Percentiles rank a stretch among this genome's conserved stretches.
Conservation (phyloP, 1,140 invertebrate species). For the Anadara kagoshimensis region DNA sequence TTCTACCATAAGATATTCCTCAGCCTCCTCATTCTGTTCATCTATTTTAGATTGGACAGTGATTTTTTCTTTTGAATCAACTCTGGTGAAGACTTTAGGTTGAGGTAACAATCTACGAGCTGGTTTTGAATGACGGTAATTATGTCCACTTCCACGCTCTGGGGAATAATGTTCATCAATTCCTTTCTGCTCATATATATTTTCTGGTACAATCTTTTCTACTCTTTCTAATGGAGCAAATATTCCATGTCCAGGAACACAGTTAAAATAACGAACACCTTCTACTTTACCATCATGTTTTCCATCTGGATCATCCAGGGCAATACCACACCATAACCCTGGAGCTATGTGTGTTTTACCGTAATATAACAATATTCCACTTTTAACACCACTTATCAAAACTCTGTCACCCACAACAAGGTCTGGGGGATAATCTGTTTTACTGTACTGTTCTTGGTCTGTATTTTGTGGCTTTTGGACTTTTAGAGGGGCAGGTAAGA, state of each 20-base stretch:
- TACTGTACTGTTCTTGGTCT: constrained; percentile 19
- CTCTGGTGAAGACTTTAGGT: constrained; percentile 14
- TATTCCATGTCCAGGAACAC: constrained; percentile 66
- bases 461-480: constrained; percentile 12
- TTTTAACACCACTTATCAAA: constrained; percentile 61
- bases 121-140: constrained; percentile 17
- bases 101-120: constrained; percentile 19
- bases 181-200: constrained; percentile 21
- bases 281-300: constrained; percentile 71
- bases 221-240: constrained; percentile 72
- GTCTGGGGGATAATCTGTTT: constrained; percentile 3
- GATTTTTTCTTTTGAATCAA: constrained; percentile 27
- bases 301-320: constrained; percentile 68
- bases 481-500: constrained; percentile 53
- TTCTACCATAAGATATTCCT: not conserved
- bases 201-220: constrained; percentile 12
- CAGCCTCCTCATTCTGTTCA: constrained; percentile 32
- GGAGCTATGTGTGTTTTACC: constrained; percentile 65
- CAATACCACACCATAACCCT: constrained; percentile 72
- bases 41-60: constrained; percentile 24
- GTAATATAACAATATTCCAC: constrained; percentile 59
- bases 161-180: not conserved
- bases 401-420: constrained; percentile 52
- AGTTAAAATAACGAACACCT: constrained; percentile 71
- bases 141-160: constrained; percentile 25